Percentiles rank a stretch among this genome's conserved stretches.
phyloP scores from a whole-genome alignment of 2,888 invertebrate genomes.

The Lithophane socia region DNA sequence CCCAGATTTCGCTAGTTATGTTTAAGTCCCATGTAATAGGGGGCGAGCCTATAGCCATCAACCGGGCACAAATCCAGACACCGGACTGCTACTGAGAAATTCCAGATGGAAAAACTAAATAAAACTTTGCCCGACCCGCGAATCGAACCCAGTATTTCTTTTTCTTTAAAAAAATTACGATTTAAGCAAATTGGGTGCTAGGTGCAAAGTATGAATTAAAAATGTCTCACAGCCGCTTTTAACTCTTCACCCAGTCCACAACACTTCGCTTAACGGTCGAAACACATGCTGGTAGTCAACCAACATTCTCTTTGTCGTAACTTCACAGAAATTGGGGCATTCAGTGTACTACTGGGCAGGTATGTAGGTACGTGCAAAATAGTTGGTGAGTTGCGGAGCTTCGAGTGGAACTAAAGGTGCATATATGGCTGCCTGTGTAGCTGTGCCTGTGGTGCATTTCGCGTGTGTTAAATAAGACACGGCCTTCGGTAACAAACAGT shows the following conservation, averaged over 20 bases:
- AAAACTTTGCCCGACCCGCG: too few species aligned
- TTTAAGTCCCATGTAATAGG: too few species aligned
- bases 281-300: constrained; percentile 56
- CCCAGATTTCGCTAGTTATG: too few species aligned
- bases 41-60: too few species aligned
- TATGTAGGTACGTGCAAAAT: constrained; percentile 28
- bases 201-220: neutral
- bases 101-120: too few species aligned
- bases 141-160: neutral
- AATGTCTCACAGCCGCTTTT: neutral
- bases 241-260: neutral
- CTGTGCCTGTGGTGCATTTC: too few species aligned
- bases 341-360: constrained; percentile 23
- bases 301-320: constrained; percentile 60
- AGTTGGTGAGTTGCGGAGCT: constrained; percentile 9
- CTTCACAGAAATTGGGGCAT: constrained; percentile 53
- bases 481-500: too few species aligned
- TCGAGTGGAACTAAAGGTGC: constrained; percentile 25
- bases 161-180: neutral
- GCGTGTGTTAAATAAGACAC: neutral
- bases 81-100: too few species aligned
- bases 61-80: too few species aligned
- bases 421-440: neutral
- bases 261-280: constrained; percentile 17
- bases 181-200: too few species aligned